Evolutionary conservation across 64 coral and sea anemone genomes (phyloP), one percentile per base, ranked within the genome.

Genomic region (Actinia equina): DNA sequence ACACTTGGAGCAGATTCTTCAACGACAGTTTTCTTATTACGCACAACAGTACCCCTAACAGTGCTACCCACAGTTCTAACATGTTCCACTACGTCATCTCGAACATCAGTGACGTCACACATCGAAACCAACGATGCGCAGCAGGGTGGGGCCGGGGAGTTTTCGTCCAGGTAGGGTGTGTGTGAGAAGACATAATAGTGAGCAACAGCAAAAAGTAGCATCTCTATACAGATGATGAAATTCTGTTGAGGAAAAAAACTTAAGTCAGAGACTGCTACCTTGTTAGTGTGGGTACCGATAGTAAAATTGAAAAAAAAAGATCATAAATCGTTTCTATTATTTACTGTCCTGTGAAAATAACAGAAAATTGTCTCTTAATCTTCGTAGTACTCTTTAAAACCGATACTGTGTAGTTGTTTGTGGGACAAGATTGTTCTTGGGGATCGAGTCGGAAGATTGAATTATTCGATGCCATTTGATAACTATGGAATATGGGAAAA

Each of bases 111-210:
- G 82, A 98, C 90, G 78, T 98, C 96, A 88, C 93, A 98, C 71
- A 94, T 95, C 22, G 96, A 91, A 51, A 77, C 88, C 89, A 98
- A 90, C 17, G 96, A 98, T 42, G 96, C 88, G 78, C 96, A 98
- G 65, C 96, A 98, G 77, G 93, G 96, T 65, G 90, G 93, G 37
- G 96, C 87, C 65, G 93, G 96, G 86, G 90, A 87, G 61, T 43
- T 71, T 41, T 85, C 87, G 81, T 98, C 96, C 60, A 98, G 30
- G 43, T 86, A 98, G 11, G 96, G 96, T 84, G 89, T 94, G 77
- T 98, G 91, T 13, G 96, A 98, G 77, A 98, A 98, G 16, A 89
- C 88, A 52, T 92, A 98, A 60, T 95, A 98, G 84, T 98, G 96
- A 78, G 87, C 90, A 30, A 98, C 79, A 11, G 96, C 96, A 43